Conservation (phyloP, 2,797 vertebrate genomes). For the Loris lydekkerianus region DNA sequence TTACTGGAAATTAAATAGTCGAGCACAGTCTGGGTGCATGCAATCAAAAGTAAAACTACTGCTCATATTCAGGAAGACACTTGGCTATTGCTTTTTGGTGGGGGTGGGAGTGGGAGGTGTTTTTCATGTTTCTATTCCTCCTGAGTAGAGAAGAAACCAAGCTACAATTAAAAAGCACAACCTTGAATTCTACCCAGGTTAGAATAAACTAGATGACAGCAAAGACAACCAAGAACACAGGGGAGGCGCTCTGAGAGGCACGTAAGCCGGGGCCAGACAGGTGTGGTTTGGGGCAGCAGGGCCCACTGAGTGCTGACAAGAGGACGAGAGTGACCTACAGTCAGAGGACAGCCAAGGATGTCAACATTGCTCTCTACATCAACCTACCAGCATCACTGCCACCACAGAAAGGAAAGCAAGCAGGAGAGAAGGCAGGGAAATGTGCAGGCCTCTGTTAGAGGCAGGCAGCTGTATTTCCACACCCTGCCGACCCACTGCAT, state of each 20-base stretch:
- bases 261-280: neutral
- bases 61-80: slow-evolving; percentile 78
- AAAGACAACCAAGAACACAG: neutral
- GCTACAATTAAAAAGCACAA: neutral
- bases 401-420: slow-evolving; percentile 86
- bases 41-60: slow-evolving; percentile 71
- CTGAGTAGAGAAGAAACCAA: slow-evolving; percentile 62
- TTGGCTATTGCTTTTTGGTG: neutral
- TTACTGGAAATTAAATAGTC: neutral
- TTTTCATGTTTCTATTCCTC: slow-evolving; percentile 4
- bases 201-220: slow-evolving; percentile 62
- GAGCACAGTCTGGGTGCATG: neutral
- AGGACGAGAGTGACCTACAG: slow-evolving; percentile 90
- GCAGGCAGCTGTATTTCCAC: neutral
- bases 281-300: neutral
- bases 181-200: neutral
- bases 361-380: slow-evolving; percentile 91
- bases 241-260: neutral
- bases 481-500: neutral
- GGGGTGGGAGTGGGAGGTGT: neutral
- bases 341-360: slow-evolving; percentile 94
- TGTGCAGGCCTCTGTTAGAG: slow-evolving; percentile 66
- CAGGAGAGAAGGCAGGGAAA: slow-evolving; percentile 75
- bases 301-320: neutral
- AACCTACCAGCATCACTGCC: slow-evolving; percentile 85